phyloP scores from a whole-genome alignment of 2,888 invertebrate genomes.

The Blera fallax region DNA sequence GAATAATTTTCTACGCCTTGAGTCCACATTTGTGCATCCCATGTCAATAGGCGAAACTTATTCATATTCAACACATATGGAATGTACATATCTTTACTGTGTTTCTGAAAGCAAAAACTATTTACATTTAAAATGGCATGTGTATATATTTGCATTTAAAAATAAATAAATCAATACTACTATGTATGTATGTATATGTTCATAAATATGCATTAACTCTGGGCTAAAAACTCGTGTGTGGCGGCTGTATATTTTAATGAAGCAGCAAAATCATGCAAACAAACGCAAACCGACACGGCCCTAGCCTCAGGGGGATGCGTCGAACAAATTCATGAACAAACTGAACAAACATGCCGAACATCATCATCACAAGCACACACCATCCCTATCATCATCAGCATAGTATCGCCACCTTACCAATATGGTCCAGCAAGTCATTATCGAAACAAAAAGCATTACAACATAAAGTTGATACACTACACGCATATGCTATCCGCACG shows the following conservation, averaged over 20 bases:
- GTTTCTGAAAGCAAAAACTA: too few species aligned
- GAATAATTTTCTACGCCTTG: too few species aligned
- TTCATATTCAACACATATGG: too few species aligned
- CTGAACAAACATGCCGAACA: slow-evolving; percentile 64
- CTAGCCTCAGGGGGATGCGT: slow-evolving; percentile 55
- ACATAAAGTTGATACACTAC: slow-evolving; percentile 53
- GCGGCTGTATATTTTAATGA: slow-evolving; percentile 52
- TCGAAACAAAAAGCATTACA: slow-evolving; percentile 69
- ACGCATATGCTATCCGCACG: slow-evolving; percentile 31
- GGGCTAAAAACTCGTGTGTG: neutral
- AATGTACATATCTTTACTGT: too few species aligned
- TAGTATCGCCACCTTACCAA: slow-evolving; percentile 32
- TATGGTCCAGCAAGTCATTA: slow-evolving; percentile 67
- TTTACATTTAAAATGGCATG: too few species aligned
- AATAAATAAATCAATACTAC: too few species aligned
- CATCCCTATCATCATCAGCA: slow-evolving; percentile 9
- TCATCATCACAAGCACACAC: slow-evolving; percentile 52
- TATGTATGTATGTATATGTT: too few species aligned
- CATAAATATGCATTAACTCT: slow-evolving; percentile 13
- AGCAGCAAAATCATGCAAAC: slow-evolving; percentile 55
- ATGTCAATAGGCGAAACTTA: too few species aligned
- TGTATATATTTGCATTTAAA: too few species aligned
- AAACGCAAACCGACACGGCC: slow-evolving; percentile 47
- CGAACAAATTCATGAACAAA: slow-evolving; percentile 69
- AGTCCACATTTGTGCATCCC: too few species aligned